Evolutionary conservation across 1,140 invertebrate genomes (phyloP), one percentile per base, ranked within the genome.

Genomic region (Trachymyrmex septentrionalis): DNA sequence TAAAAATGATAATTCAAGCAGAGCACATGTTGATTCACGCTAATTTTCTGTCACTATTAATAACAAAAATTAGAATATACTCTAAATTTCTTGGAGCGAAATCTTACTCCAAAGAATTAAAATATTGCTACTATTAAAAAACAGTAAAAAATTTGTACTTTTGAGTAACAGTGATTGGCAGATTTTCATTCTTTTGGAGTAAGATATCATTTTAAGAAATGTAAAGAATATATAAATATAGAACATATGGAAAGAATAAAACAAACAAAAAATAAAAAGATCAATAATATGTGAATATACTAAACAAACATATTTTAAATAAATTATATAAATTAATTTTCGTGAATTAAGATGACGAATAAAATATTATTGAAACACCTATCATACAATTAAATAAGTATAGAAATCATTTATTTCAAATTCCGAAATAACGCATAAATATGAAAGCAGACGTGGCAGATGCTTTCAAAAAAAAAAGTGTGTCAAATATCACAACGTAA

Each of bases 41-140:
- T 82, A 34, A 38, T 59, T 34, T 6, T 53, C 30, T 55, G 24
- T 48, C 3, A 55, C 14, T 21, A 50, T 72, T 59, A 48, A 87
- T 76, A 73, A 87, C 34, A 85, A 86, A 87, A 78, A 87, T 77
- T 76, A n/a, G 38, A 44, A 71, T 59, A 6, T 14, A n/a, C 9
- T 44, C 38, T 44, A 44, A 38, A 38, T 44, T 44, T 44, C 5
- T 44, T 44, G 38, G 9, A 44, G 7, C 10, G 0, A 44, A 10
- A 44, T 44, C 30, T 34, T 34, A 34, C 30, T 34, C 30, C 6
- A 34, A 34, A 34, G 30, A 34, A 34, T 34, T 34, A 34, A 34
- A 34, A 34, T 34, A 34, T 0, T 34, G 5, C 0, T 34, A 34
- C 30, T 34, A 34, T 6, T 34, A 5, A 34, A 34, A 34, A 34